Evolutionary conservation across 2,797 vertebrate genomes (phyloP), one percentile per base, ranked within the genome.

Genomic region (Tapirus indicus): DNA sequence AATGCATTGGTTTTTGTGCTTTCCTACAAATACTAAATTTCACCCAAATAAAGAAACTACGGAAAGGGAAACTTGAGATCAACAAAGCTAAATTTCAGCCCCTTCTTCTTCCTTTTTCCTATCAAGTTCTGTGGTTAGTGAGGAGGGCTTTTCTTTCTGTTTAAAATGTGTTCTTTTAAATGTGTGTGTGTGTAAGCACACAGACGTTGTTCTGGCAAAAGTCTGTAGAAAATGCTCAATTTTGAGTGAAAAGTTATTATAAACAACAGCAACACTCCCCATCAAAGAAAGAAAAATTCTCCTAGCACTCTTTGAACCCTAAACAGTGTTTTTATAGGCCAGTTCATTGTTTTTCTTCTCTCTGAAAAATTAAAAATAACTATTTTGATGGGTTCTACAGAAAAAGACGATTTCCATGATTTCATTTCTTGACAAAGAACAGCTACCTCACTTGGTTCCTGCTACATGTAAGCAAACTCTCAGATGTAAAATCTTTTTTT

Each of bases 351-450:
- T 97, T 97, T 91, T 75, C 96, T 97, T 96, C 52, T 96, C 71
- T 79, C 87, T 80, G 90, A 97, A 97, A 97, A 98, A 98, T 83
- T 92, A 95, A 95, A 98, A 97, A 98, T 96, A 96, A 75, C 95
- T 52, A 84, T 44, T 96, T 32, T 96, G 95, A 98, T 97, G 97
- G 94, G 86, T 97, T 98, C 98, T 96, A 91, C 92, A 96, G 94
- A 96, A 87, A 93, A 92, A 93, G 84, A 60, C 88, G 68, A 94
- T 96, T 98, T 94, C 88, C 85, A 23, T 91, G 58, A 27, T 72
- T 96, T 97, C 97, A 80, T 84, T 96, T 72, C 97, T 97, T 98
- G 97, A 98, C 97, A 97, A 95, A 98, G 97, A 98, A 92, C 98
- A 98, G 97, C 93, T 96, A 58, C 88, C 80, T 97, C 82, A 25